Evolutionary conservation across 2,888 invertebrate genomes (phyloP).

Genomic region (Pyrochroa serraticornis): DNA sequence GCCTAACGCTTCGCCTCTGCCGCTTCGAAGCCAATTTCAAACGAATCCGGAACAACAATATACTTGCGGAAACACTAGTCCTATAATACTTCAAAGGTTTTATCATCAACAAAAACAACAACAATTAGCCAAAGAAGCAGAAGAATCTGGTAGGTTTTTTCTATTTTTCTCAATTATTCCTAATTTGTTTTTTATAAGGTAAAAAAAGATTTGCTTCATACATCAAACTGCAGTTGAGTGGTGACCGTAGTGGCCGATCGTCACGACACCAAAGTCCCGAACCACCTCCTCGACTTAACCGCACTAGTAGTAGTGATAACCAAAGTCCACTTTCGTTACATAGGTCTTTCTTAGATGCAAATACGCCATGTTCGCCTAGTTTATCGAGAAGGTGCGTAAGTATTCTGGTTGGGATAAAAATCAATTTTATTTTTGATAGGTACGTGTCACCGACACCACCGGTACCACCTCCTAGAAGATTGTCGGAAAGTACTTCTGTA

Average conservation of each 20-base stretch:
- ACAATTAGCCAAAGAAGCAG: slow-evolving; percentile 60
- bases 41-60: slow-evolving; percentile 41
- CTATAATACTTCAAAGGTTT: slow-evolving; percentile 77
- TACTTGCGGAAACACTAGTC: slow-evolving; percentile 74
- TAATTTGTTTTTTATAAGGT: slow-evolving; percentile 41
- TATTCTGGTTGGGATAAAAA: neutral
- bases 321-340: slow-evolving; percentile 64
- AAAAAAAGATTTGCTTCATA: slow-evolving; percentile 84
- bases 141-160: slow-evolving; percentile 44
- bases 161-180: too few species aligned
- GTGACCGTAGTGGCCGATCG: slow-evolving; percentile 57
- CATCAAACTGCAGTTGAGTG: slow-evolving; percentile 76
- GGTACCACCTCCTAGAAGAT: slow-evolving; percentile 66
- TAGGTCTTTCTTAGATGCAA: slow-evolving; percentile 64
- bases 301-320: slow-evolving; percentile 50
- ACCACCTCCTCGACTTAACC: slow-evolving; percentile 62
- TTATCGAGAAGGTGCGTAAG: slow-evolving; percentile 61
- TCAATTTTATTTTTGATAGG: slow-evolving; percentile 51
- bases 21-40: slow-evolving; percentile 51
- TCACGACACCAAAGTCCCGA: slow-evolving; percentile 66
- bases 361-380: slow-evolving; percentile 61
- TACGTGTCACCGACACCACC: slow-evolving; percentile 68
- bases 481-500: slow-evolving; percentile 71
- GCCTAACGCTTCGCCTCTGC: slow-evolving; percentile 56
- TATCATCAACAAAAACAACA: slow-evolving; percentile 79